Base-by-base conservation (phyloP, 2,888 invertebrate genomes). In the Ectemnius lituratus region DNA sequence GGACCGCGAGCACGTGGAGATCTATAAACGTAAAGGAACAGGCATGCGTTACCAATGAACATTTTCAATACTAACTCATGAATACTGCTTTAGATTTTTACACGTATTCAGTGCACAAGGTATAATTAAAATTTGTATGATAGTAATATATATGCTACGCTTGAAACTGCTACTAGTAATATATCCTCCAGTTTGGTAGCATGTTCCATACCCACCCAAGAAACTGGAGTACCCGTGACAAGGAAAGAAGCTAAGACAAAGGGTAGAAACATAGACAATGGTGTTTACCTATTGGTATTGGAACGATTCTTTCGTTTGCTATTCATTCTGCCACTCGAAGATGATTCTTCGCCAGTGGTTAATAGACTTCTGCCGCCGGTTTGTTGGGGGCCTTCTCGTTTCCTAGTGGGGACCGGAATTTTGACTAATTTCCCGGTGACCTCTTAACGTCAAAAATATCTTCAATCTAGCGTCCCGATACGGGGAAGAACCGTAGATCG, bases 361-460 rank as follows among this genome's bases (percentile, higher is more conserved):
- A 88, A 83, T 85, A 87, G 85, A 84, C 87, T 89, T 89, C 89
- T 91, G 88, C 91, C 91, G 90, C 94, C 94, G 93, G 94, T 93
- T 92, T 93, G 93, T 93, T 94, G 94, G 94, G 95, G 94, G 94
- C 94, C 93, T 93, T 95, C 94, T 93, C 93, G 94, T 93, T 94
- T 95, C 93, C 94, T 94, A 94, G 95, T 95, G 92, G 95, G 95
- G 94, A 95, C 95, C 95, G 95, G 95, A 95, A 95, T 95, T 95
- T 95, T 95, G 95, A 93, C 88, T 87, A 91, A 86, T 91, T 91
- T 90, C 82, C 82, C 81, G 81, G 81, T 84, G 66, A 83, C 80
- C 58, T 67, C 63, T 79, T 59, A 75, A 76, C 75, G 77, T 79
- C 65, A 63, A 83, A 82, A 82, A 82, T 75, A 75, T 65, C 62